phyloP scores from a whole-genome alignment of 1,140 invertebrate species.

The Drosophila hydei region DNA sequence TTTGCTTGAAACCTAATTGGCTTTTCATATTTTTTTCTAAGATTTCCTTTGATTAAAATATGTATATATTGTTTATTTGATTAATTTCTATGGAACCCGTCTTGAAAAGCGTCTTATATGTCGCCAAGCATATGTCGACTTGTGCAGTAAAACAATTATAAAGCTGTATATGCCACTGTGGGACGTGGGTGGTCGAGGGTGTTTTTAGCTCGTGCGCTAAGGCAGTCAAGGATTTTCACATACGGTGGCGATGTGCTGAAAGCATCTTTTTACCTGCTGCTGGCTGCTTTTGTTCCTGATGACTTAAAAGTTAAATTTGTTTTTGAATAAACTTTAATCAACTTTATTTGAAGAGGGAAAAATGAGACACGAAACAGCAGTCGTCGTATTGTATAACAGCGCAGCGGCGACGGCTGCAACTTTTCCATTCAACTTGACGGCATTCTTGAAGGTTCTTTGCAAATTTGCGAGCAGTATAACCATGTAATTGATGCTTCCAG shows the following conservation, averaged over 20 bases:
- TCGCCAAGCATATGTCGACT: conserved; percentile 25
- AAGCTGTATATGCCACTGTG: conserved; percentile 2
- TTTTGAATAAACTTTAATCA: conserved; percentile 77
- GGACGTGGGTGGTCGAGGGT: not conserved
- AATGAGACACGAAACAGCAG: conserved; percentile 32
- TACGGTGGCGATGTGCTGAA: conserved; percentile 34
- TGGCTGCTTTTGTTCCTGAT: conserved; percentile 41
- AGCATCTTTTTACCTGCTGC: conserved; percentile 22
- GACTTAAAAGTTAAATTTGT: conserved; percentile 80
- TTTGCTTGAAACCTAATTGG: no score
- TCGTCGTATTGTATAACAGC: conserved; percentile 8
- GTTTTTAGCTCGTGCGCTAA: not conserved
- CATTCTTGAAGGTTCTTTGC: conserved; percentile 63
- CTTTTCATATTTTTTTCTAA: no score
- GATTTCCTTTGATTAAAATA: no score
- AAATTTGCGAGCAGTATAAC: conserved; percentile 55
- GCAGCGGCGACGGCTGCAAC: not conserved
- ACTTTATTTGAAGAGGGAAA: conserved; percentile 46
- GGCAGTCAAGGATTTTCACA: conserved; percentile 27
- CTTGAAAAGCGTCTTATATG: not conserved
- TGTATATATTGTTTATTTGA: not conserved
- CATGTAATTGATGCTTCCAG: conserved; percentile 67
- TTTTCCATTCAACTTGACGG: conserved; percentile 21
- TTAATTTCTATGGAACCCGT: not conserved
- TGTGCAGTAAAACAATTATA: conserved; percentile 28